Base-by-base conservation (phyloP, 2,797 vertebrate genomes). In the Pygocentrus nattereri region DNA sequence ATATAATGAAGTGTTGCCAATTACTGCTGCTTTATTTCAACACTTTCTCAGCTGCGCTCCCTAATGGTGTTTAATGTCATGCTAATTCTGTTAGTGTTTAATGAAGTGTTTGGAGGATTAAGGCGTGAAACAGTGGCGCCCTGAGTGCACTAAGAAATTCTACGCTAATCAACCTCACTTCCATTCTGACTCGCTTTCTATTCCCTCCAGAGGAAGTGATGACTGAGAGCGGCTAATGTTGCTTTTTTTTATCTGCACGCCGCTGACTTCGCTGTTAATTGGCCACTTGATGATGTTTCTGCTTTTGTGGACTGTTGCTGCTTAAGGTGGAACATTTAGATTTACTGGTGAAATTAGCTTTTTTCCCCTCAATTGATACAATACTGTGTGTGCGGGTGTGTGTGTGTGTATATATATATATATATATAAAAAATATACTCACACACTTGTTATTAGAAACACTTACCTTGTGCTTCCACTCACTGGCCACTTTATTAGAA, bases 61-160 rank as follows among this genome's bases (percentile, higher is more conserved):
- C 72, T 74, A 62, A 65, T 31, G 50, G 65, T 67, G 52, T 79
- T 82, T 76, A 75, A 74, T 65, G 82, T 80, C 78, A 67, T 75
- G 64, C 77, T 74, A 80, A 80, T 83, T 76, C 47, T 38, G 58
- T 27, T n/a, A 74, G 68, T 56, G 75, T 84, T 76, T 84, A 85
- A 83, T 82, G 81, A 77, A 82, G 61, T 76, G 81, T 80, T 82
- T 74, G 34, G 73, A 74, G 84, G 77, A 87, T 83, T 90, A 87
- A 90, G 88, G 85, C 81, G 82, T 4, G 74, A 67, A 71, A 84
- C 69, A 78, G 41, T 25, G 10, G 50, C 25, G 69, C 70, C 75
- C 47, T 67, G 64, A 65, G 49, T 65, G 58, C 69, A 69, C 38
- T 6, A 15, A 64, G 74, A 80, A 68, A 77, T 77, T 62, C 69